Conservation (phyloP, 2,797 vertebrate genomes). For the Podargus strigoides region DNA sequence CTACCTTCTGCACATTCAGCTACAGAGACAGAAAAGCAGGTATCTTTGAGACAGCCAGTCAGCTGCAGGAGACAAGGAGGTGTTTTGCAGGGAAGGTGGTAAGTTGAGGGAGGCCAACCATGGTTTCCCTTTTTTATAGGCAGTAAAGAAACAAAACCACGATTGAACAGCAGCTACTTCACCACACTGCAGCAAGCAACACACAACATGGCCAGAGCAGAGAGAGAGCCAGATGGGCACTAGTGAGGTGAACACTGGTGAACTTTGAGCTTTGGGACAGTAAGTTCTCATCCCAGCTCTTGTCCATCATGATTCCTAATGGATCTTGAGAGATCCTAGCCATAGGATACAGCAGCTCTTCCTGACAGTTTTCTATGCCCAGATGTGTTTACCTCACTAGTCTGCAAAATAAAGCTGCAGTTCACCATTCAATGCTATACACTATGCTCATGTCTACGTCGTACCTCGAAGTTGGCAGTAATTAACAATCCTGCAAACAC, state of each 20-base stretch:
- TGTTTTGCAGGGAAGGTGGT: neutral
- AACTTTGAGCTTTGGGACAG: neutral
- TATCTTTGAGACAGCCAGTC: neutral
- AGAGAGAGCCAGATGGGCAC: neutral
- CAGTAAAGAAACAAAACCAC: neutral
- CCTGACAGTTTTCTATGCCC: neutral
- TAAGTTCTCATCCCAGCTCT: neutral
- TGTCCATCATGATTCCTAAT: neutral
- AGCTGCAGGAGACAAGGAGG: neutral
- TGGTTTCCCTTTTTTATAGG: neutral
- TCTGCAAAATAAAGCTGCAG: neutral
- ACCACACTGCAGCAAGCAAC: rapidly evolving
- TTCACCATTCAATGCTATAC: neutral
- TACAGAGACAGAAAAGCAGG: neutral
- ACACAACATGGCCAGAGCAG: neutral
- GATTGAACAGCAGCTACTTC: neutral
- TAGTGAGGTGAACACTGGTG: neutral
- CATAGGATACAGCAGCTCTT: neutral
- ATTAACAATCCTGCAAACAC: neutral
- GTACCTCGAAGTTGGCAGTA: neutral
- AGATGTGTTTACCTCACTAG: neutral
- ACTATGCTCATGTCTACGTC: neutral
- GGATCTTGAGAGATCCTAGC: neutral
- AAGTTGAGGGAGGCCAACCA: neutral
- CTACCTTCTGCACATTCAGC: neutral